Percentiles rank a stretch among this genome's conserved stretches.
Conservation (phyloP, 2,113 vertebrate species). For the Platysternon megacephalum region DNA sequence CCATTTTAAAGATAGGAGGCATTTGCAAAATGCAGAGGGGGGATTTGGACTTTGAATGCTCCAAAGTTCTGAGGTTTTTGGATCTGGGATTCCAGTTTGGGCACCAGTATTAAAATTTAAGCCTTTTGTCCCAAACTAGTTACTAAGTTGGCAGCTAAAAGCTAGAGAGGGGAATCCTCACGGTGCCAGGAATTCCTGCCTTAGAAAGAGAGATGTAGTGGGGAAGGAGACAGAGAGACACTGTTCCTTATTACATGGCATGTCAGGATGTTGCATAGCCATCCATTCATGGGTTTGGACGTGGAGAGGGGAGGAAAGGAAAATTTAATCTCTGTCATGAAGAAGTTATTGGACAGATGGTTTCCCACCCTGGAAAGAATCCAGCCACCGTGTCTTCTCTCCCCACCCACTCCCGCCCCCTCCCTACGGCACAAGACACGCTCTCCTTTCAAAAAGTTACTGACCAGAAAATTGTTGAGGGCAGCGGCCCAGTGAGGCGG, state of each 20-base stretch:
- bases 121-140: neutral
- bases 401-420: neutral
- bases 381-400: constrained; percentile 30
- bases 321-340: constrained; percentile 24
- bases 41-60: neutral
- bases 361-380: constrained; percentile 33
- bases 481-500: constrained; percentile 38
- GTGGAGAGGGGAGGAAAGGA: neutral
- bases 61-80: neutral
- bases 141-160: neutral
- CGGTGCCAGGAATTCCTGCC: constrained; percentile 16
- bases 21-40: neutral
- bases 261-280: constrained; percentile 27
- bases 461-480: constrained; percentile 68
- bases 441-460: constrained; percentile 68
- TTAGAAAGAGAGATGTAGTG: neutral
- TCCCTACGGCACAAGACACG: constrained; percentile 27
- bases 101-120: neutral
- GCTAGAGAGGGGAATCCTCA: constrained; percentile 18
- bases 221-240: neutral
- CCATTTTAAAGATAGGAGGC: neutral
- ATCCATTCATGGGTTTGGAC: neutral
- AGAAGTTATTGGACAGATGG: constrained; percentile 36
- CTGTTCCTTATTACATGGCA: neutral
- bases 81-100: neutral